Base-by-base conservation (phyloP, 2,888 invertebrate genomes). In the Pollenia griseotomentosa region DNA sequence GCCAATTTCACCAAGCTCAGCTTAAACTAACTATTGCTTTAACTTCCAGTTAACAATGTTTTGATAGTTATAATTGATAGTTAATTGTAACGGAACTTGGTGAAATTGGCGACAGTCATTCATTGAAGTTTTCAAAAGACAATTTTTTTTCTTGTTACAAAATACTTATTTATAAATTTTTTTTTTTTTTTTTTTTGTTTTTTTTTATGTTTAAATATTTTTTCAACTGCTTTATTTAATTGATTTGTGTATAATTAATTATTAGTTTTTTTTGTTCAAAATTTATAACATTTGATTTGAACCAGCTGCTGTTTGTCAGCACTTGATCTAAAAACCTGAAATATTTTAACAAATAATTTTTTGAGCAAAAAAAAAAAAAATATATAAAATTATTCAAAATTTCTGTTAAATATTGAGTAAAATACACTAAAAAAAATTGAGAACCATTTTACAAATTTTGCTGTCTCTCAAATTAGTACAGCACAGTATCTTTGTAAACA, bases 231-330 rank as follows among this genome's bases (percentile, higher is more conserved):
- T 48, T 61, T 33, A 65, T 66, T 63, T 65, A 59, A 51, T 70
- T 61, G 23, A 79, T 42, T 61, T 80, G 78, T 80, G 71, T 80
- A 71, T 71, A 70, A 71, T 80, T 71, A 23, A 61, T 79, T 71
- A 53, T 44, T 12, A 33, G 6, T 55, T 42, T n/a, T 70, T 70
- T 70, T 19, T 59, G 33, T 44, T 16, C 23, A 2, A 23, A 11
- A 46, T 42, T 42, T 46, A 14, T 8, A 42, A 46, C 44, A 53
- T 61, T 70, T 80, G 75, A 81, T 85, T 75, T 71, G 71, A 33
- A 44, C 70, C 85, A 85, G 75, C 85, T 85, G 80, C 75, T 80
- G 80, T 65, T 42, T 70, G 68, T 81, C 75, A 75, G 53, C 55
- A 48, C 19, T 59, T 51, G 65, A 65, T 81, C 4, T 19, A 59